Conservation (phyloP, 2,888 invertebrate species). For the Pheosia gnoma region DNA sequence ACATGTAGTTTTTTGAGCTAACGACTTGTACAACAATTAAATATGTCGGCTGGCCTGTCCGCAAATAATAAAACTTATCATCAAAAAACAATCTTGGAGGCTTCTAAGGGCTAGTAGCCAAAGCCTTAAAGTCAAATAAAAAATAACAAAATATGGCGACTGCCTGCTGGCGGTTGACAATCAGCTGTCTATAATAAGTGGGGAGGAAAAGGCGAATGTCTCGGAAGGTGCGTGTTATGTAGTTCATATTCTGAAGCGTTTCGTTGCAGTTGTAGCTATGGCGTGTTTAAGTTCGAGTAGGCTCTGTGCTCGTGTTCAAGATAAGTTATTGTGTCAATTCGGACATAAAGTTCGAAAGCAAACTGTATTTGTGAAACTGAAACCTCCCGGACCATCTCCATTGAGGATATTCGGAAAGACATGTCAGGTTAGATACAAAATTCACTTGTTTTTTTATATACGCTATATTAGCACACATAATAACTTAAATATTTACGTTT, state of each 20-base stretch:
- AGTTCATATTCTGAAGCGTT: slow-evolving; percentile 83
- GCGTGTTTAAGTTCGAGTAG: slow-evolving; percentile 93
- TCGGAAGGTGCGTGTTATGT: slow-evolving; percentile 71
- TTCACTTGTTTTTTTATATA: slow-evolving; percentile 15
- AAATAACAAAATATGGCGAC: too few relatives aligned
- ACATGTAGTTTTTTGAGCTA: too few relatives aligned
- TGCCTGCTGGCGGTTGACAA: slow-evolving; percentile 67
- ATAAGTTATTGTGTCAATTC: slow-evolving; percentile 92
- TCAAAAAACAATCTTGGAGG: too few relatives aligned
- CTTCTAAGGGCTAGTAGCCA: too few relatives aligned
- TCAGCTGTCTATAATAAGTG: slow-evolving; percentile 80
- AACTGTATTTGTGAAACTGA: slow-evolving; percentile 88
- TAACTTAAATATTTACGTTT: slow-evolving; percentile 10
- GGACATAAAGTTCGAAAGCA: slow-evolving; percentile 88
- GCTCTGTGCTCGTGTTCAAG: slow-evolving; percentile 91
- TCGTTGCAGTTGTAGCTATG: slow-evolving; percentile 91
- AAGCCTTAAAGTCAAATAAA: too few relatives aligned
- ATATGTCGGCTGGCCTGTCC: too few relatives aligned
- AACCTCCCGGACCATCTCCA: slow-evolving; percentile 86
- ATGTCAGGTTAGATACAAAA: slow-evolving; percentile 71
- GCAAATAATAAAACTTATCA: too few relatives aligned
- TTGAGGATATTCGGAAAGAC: slow-evolving; percentile 81
- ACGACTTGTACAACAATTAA: too few relatives aligned
- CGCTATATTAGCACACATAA: slow-evolving; percentile 15
- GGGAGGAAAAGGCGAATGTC: slow-evolving; percentile 78